A percentile compares a stretch with the other conserved stretches of the same genome.
Conservation (phyloP, 2,888 invertebrate genomes). For the Tinea trinotella region DNA sequence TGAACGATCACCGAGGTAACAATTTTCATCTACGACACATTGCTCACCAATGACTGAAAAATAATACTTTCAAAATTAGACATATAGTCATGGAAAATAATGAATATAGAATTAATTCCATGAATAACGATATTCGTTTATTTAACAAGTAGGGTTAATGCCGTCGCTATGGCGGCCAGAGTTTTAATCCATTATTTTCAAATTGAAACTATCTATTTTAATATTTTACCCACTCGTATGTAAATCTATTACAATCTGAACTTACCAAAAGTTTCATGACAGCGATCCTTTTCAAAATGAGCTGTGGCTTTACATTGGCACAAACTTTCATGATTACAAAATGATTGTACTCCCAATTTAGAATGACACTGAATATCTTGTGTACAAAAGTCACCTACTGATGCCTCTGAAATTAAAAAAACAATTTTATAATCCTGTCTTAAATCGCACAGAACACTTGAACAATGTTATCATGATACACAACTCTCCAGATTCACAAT, state of each 20-base stretch:
- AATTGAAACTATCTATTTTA: no score
- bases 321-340: constrained; percentile 37
- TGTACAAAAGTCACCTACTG: constrained; percentile 49
- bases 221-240: no score
- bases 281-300: constrained; percentile 55
- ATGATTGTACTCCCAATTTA: constrained; percentile 55
- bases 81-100: no score
- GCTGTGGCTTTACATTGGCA: constrained; percentile 51
- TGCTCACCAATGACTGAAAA: constrained; percentile 61
- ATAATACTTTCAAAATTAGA: no score
- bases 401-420: constrained; percentile 47
- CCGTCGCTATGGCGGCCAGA: no score
- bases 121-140: no score
- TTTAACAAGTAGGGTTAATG: no score
- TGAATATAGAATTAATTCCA: no score
- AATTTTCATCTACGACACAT: constrained; percentile 59
- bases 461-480: not conserved
- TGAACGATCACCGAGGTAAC: constrained; percentile 39
- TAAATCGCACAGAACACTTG: not conserved
- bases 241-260: no score
- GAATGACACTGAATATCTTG: constrained; percentile 63
- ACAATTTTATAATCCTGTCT: not conserved
- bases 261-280: constrained; percentile 60
- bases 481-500: not conserved
- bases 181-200: no score